Base-by-base conservation (phyloP, 1,140 invertebrate genomes). In the Leptinotarsa undecemlineata region DNA sequence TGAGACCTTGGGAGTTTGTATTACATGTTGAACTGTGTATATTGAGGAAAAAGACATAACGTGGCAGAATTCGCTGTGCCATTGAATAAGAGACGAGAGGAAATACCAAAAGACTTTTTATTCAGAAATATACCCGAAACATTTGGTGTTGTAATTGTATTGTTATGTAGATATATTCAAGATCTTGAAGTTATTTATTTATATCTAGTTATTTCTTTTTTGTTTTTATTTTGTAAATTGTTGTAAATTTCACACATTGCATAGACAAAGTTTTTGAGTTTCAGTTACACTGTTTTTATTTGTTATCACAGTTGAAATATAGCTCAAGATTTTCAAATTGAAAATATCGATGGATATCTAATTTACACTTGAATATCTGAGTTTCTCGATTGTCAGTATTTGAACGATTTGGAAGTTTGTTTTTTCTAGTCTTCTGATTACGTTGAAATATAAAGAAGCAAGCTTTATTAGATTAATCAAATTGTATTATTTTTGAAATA, bases 61-160 rank as follows among this genome's bases (percentile, higher is more conserved):
- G 19, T 72, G 71, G 64, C 71, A 72, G 67, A 62, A 71, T 67
- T 72, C 66, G 48, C 26, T 66, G 75, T 76, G 75, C 75, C 75
- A 76, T 76, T 48, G 51, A 67, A 75, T 66, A 68, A 73, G 75
- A 67, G 47, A 73, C n/a, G 48, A 73, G 72, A 73, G 62, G 66
- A 74, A 69, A 79, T 77, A 75, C 79, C 78, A 82, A 79, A 80
- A 78, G 80, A 81, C 79, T 78, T 81, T 75, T 81, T 77, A 73
- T 78, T 78, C 74, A 78, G 79, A 76, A 77, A 72, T 77, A 62
- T 78, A 77, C 48, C 72, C 60, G 73, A 51, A 75, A 78, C 71
- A 74, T 75, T 82, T 77, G 82, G 82, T 84, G 83, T 85, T 83
- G 82, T 84, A 84, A 80, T 78, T 85, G 82, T 84, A 84, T 84